Percentiles rank a stretch among this genome's conserved stretches.
These are phyloP conservation scores for Gallinago jamesoni DNA, from an alignment of 2,113 vertebrate species.

Conservation along the genomic window DNA sequence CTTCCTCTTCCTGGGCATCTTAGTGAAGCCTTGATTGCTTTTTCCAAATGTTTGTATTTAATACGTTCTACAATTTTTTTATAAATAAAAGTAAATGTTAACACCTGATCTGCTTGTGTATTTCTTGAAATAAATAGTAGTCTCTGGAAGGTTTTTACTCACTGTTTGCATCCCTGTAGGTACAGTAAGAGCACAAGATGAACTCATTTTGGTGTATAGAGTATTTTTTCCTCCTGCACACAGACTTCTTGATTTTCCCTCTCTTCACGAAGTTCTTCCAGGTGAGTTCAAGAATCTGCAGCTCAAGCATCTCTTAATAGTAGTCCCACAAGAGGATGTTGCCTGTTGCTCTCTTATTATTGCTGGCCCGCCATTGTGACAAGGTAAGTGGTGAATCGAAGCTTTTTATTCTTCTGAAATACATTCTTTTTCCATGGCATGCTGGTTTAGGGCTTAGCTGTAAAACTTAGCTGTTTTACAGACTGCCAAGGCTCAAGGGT, in stretches of 20 bases:
- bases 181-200: not conserved
- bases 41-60: slow-evolving; percentile 60
- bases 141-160: not conserved
- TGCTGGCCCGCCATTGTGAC: not conserved
- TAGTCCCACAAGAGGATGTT: not conserved
- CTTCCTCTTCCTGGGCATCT: slow-evolving; percentile 59
- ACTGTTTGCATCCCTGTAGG: not conserved
- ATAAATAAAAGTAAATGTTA: slow-evolving; percentile 69
- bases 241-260: not conserved
- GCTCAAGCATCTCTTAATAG: not conserved
- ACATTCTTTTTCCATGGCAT: not conserved
- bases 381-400: not conserved
- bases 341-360: not conserved
- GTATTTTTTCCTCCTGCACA: not conserved
- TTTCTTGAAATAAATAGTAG: not conserved
- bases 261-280: not conserved
- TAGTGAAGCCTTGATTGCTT: slow-evolving; percentile 25
- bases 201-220: not conserved
- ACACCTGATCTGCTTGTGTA: not conserved
- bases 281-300: not conserved
- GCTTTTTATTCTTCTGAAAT: not conserved
- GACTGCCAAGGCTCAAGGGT: not conserved
- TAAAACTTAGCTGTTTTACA: not conserved
- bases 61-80: slow-evolving; percentile 57
- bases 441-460: not conserved